Evolutionary conservation across 2,797 vertebrate species (phyloP).

Genomic region (Lophius americanus): DNA sequence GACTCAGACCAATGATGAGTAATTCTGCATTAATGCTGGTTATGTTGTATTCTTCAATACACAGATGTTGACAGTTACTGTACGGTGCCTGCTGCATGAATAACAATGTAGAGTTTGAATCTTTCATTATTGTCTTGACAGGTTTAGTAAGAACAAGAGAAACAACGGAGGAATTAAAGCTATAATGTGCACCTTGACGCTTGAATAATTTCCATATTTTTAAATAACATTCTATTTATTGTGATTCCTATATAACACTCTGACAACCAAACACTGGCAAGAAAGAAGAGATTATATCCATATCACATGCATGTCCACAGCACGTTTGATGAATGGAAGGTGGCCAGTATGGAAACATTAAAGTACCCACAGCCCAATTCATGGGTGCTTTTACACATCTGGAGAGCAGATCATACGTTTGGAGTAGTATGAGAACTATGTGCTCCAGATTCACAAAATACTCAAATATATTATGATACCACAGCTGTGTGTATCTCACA

Average conservation of each 20-base stretch:
- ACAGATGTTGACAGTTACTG: slow-evolving; percentile 25
- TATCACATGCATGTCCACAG: slow-evolving; percentile 12
- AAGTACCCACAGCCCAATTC: slow-evolving; percentile 5
- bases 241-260: slow-evolving; percentile 40
- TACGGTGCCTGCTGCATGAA: slow-evolving; percentile 6
- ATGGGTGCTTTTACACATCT: not conserved
- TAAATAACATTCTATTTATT: slow-evolving; percentile 59
- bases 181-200: slow-evolving; percentile 48
- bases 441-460: too few species aligned
- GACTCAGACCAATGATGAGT: not conserved
- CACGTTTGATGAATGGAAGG: slow-evolving; percentile 21
- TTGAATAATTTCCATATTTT: slow-evolving; percentile 52
- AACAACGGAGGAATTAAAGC: slow-evolving; percentile 38
- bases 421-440: too few species aligned
- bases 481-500: too few species aligned
- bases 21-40: not conserved
- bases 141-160: slow-evolving; percentile 37
- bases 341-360: slow-evolving; percentile 18
- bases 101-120: slow-evolving; percentile 15
- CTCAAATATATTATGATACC: too few species aligned
- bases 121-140: slow-evolving; percentile 52
- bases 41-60: slow-evolving; percentile 20
- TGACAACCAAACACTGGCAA: slow-evolving; percentile 30
- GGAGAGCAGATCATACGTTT: not conserved
- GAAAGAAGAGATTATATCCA: slow-evolving; percentile 12